Percentiles rank a stretch among this genome's conserved stretches.
phyloP scores from a whole-genome alignment of 2,797 vertebrate species.

The Erpetoichthys calabaricus region DNA sequence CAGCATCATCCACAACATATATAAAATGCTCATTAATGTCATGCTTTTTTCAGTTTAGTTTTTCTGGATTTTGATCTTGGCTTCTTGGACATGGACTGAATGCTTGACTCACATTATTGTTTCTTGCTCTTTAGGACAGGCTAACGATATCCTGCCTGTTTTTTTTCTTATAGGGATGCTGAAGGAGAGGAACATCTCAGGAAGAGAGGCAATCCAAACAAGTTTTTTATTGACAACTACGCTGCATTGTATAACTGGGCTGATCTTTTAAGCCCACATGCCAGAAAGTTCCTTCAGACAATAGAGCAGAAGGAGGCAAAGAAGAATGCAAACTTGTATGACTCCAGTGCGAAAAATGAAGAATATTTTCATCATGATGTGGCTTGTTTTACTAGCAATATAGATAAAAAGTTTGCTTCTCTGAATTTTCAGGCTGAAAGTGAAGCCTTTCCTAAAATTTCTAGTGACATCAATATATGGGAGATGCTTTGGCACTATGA shows the following conservation, averaged over 20 bases:
- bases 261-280: not conserved
- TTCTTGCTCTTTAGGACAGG: too few species aligned
- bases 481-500: slow-evolving; percentile 9
- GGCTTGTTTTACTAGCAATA: not conserved
- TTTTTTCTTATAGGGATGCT: slow-evolving; percentile 1
- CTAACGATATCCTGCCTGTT: not conserved
- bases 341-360: not conserved
- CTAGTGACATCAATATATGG: slow-evolving; percentile 7
- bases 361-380: not conserved
- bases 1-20: too few species aligned
- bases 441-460: not conserved
- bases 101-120: too few species aligned
- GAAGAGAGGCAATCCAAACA: not conserved
- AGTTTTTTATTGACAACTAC: slow-evolving; percentile 2
- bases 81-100: too few species aligned
- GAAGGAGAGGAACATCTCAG: slow-evolving; percentile 6
- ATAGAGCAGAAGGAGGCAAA: not conserved
- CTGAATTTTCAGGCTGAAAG: not conserved
- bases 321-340: not conserved
- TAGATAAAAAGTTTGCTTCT: not conserved
- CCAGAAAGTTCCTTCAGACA: not conserved
- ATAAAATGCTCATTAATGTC: too few species aligned
- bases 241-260: slow-evolving; percentile 1
- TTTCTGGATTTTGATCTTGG: too few species aligned
- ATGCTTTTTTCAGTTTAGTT: too few species aligned